A percentile compares a stretch with the other conserved stretches of the same genome.
Evolutionary conservation across 2,888 invertebrate genomes (phyloP).

Genomic region (Toxonevra muliebris): DNA sequence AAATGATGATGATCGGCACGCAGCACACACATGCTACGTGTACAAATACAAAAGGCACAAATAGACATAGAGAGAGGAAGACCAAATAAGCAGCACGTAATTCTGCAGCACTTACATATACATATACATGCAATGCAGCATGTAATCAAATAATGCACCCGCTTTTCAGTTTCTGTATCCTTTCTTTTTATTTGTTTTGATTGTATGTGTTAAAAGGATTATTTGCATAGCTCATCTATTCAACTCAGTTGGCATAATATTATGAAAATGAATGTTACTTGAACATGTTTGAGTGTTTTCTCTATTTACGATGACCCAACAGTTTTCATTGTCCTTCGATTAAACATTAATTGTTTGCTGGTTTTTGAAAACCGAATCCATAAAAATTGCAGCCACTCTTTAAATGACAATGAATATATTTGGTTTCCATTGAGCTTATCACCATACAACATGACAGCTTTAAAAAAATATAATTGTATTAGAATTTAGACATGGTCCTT

Average conservation of each 20-base stretch:
- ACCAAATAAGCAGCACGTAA: neutral
- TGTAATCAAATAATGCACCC: no score
- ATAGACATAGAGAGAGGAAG: neutral
- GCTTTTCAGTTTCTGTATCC: neutral
- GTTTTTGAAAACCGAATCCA: constrained; percentile 18
- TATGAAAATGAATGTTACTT: no score
- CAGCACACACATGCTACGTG: neutral
- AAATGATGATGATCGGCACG: constrained; percentile 5
- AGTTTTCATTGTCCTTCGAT: constrained; percentile 44
- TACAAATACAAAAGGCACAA: neutral
- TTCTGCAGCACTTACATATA: neutral
- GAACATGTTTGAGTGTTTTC: neutral
- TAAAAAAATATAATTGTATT: no score
- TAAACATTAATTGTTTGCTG: constrained; percentile 13
- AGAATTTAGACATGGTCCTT: no score
- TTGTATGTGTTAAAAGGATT: constrained; percentile 17
- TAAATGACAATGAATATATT: constrained; percentile 8
- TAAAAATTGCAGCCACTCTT: constrained; percentile 38
- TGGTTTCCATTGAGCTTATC: constrained; percentile 12
- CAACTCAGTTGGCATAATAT: constrained; percentile 1
- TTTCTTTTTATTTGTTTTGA: neutral
- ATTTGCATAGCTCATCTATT: constrained; percentile 14
- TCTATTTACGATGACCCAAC: constrained; percentile 48
- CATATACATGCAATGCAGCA: no score
- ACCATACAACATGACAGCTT: neutral